Evolutionary conservation across 2,113 vertebrate genomes (phyloP), one percentile per base, ranked within the genome.

Genomic region (Neotragus moschatus): DNA sequence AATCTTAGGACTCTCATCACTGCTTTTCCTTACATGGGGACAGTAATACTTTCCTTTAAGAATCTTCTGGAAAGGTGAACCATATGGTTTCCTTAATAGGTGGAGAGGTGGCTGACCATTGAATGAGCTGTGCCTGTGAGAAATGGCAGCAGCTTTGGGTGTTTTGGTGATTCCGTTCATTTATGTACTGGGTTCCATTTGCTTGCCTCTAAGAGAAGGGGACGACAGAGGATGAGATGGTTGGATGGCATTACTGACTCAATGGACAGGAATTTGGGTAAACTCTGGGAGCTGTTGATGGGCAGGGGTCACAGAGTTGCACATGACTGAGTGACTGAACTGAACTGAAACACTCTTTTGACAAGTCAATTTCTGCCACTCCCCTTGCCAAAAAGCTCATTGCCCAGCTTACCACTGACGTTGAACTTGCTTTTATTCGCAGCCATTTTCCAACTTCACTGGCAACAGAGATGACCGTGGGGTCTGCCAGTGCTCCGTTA

Each of bases 401-500:
- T 66, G 91, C 60, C 63, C 21, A 28, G 49, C 70, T 89, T 47
- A 55, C 87, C 45, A 30, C 84, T 96, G 58, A 96, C 33, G 47
- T 16, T 60, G 45, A 61, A 17, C 55, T 93, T 97, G 25, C 98
- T 33, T 97, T 97, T 61, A 36, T 93, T 98, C 97, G 14, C 98
- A 99, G 99, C 3, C 93, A 5, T 98, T 98, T 90, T 9, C 97
- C 88, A 99, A 99, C 1, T 98, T 99, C 79, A 96, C 97, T 0
- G 99, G 99, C 66, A 97, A 98, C 16, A 21, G 97, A 97, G 95
- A 99, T 94, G 95, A 98, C 0, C n/a, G 6, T 0, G 98, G 99
- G 39, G 97, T 39, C 2, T 99, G 99, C 80, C 98, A 98, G 53
- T 99, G 99, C 96, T 98, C 97, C 0, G 96, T 99, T 5, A 98